Evolutionary conservation across 1,140 invertebrate species (phyloP), one percentile per base, ranked within the genome.

Genomic region (Pseudachorutes palmiensis): DNA sequence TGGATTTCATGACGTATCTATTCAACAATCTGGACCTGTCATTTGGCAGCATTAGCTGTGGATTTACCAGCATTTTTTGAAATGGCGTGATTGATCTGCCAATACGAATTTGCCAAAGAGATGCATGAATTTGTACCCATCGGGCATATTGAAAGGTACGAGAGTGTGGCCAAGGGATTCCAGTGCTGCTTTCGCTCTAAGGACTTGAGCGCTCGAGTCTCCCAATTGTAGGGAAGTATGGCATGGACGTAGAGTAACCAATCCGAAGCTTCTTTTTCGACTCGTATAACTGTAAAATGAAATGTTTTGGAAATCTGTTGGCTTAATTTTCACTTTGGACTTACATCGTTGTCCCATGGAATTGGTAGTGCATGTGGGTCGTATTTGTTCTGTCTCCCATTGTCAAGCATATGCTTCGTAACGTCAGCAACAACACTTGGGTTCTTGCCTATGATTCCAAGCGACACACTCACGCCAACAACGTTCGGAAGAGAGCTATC

Each of bases 71-170:
- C 55, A 63, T 41, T 72, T 67, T 28, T 22, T 65, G 36, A 69
- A 71, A 59, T 67, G 62, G 2, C 63, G 30, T 5, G 51, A 36
- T 9, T 67, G 67, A 62, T 72, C 70, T 22, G 67, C 70, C 30
- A 72, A 64, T 3, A 69, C 24, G 51, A 72, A 72, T 30, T 62
- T 32, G 12, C 48, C 66, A 28, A 72, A 30, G 0, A 69, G 30
- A 36, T 66, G 63, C 70, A 72, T 72, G 41, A 67, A 72, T 0
- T 64, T 49, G 31, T 69, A 72, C 48, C 45, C 63, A 62, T 73
- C 72, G 22, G 51, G 51, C 22, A 48, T 16, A 22, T 69, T 28
- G 14, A 72, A 58, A 1, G 67, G 64, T 1, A 69, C 51, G 0
- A 72, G 22, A 5, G 24, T 62, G 51, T 72, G 70, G 1, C 70